phyloP scores from a whole-genome alignment of 2,113 vertebrate species.

The Crotalus tigris region DNA sequence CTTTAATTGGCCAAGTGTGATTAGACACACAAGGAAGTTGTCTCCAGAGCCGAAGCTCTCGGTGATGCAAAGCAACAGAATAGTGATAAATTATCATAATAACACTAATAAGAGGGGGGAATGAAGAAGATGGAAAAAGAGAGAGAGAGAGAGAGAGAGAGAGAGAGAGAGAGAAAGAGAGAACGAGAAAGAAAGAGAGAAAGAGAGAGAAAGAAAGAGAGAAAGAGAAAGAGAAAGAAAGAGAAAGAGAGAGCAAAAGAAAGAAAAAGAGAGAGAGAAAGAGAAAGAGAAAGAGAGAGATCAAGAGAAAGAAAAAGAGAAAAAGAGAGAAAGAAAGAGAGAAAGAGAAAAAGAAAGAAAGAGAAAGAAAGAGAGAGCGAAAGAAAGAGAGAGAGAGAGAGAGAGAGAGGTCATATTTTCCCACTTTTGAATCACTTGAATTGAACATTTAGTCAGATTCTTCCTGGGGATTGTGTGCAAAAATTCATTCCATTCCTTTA shows the following conservation, averaged over 20 bases:
- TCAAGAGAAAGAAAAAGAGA: not conserved
- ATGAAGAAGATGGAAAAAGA: not conserved
- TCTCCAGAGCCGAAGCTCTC: not conserved
- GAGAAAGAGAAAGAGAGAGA: not conserved
- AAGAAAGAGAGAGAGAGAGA: too few relatives aligned
- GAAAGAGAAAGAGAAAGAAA: too few relatives aligned
- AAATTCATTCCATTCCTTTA: not conserved
- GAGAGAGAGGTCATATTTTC: too few relatives aligned
- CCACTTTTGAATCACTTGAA: too few relatives aligned
- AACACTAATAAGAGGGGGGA: not conserved
- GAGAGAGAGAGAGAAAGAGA: not conserved
- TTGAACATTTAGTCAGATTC: too few relatives aligned
- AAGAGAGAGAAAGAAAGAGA: not conserved
- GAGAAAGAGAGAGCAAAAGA: fast-evolving
- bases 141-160: too few relatives aligned
- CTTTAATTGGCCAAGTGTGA: not conserved
- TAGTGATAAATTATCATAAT: not conserved
- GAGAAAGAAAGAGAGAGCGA: too few relatives aligned
- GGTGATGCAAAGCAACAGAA: not conserved
- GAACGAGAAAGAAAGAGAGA: too few relatives aligned
- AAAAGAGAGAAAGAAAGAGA: not conserved
- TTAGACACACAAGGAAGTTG: not conserved
- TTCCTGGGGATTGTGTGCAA: not conserved
- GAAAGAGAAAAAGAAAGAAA: not conserved
- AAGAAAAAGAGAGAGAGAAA: not conserved